These are phyloP conservation scores for Borostomias antarcticus DNA, from an alignment of 2,797 vertebrate species.

Conservation along the genomic window DNA sequence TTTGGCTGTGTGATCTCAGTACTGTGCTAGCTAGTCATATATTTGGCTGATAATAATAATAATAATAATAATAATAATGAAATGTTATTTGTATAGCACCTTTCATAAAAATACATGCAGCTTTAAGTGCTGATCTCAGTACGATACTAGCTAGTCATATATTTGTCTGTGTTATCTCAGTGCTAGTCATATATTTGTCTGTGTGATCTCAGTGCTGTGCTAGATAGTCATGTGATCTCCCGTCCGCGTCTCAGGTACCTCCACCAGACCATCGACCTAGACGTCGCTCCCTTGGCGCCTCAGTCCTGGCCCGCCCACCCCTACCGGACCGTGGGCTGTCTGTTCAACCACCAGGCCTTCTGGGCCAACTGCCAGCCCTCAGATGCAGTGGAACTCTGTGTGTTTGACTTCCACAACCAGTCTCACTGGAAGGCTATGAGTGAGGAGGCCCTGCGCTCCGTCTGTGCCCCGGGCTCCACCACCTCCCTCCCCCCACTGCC, in stretches of 20 bases:
- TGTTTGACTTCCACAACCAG: conserved; percentile 87
- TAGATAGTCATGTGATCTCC: too few species aligned
- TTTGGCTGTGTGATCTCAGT: too few species aligned
- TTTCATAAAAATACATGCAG: too few species aligned
- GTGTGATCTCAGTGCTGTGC: too few species aligned
- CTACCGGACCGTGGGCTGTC: conserved; percentile 90
- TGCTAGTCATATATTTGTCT: too few species aligned
- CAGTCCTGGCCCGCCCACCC: conserved; percentile 86
- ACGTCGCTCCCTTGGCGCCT: conserved; percentile 81
- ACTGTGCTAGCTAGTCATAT: too few species aligned
- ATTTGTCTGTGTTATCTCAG: too few species aligned
- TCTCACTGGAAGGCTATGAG: conserved; percentile 98
- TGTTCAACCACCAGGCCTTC: conserved; percentile 93
- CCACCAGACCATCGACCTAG: conserved; percentile 84
- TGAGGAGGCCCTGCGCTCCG: conserved; percentile 89
- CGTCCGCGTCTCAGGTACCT: conserved; percentile 87
- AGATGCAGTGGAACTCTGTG: conserved; percentile 87
- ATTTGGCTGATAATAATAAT: too few species aligned
- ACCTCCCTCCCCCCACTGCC: conserved; percentile 84
- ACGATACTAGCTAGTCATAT: too few species aligned
- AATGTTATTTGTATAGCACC: too few species aligned
- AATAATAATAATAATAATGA: too few species aligned
- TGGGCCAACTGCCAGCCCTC: conserved; percentile 93
- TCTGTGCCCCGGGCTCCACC: conserved; percentile 84
- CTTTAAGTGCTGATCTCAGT: too few species aligned